A percentile compares a stretch with the other conserved stretches of the same genome.
phyloP scores from a whole-genome alignment of 2,888 invertebrate species.

The Diarsia brunnea region DNA sequence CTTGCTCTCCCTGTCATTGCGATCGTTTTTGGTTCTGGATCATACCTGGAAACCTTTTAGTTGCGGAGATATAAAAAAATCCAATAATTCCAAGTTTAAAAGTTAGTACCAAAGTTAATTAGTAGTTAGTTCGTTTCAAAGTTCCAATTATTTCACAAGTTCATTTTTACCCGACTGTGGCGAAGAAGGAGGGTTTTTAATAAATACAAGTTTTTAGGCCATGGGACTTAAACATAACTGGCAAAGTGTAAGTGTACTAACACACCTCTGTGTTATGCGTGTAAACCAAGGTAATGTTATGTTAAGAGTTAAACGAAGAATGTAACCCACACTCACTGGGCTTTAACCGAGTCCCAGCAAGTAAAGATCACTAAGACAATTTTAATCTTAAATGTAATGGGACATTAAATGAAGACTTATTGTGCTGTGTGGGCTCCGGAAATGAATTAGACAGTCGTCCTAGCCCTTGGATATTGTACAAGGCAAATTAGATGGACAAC shows the following conservation, averaged over 20 bases:
- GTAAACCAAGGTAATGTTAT: background rate
- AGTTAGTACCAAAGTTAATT: no score
- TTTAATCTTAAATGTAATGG: conserved; percentile 25
- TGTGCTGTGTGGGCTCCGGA: background rate
- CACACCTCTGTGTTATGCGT: no score
- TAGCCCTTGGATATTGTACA: background rate
- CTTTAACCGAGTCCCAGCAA: background rate
- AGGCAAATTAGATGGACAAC: background rate
- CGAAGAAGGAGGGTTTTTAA: no score
- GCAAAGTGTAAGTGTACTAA: no score
- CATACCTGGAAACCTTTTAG: background rate
- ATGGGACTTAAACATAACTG: no score
- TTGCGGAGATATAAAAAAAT: background rate
- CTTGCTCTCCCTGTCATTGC: background rate
- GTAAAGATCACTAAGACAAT: background rate
- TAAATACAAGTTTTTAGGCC: no score
- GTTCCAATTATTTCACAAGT: background rate
- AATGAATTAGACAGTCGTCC: background rate
- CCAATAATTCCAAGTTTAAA: no score
- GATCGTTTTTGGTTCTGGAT: background rate
- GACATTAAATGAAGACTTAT: conserved; percentile 3
- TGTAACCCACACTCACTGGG: background rate
- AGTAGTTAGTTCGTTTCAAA: no score
- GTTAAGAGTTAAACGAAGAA: background rate
- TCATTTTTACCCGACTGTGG: no score